These are phyloP conservation scores for Oceanites oceanicus DNA, from an alignment of 2,113 vertebrate genomes.

Conservation along the genomic window DNA sequence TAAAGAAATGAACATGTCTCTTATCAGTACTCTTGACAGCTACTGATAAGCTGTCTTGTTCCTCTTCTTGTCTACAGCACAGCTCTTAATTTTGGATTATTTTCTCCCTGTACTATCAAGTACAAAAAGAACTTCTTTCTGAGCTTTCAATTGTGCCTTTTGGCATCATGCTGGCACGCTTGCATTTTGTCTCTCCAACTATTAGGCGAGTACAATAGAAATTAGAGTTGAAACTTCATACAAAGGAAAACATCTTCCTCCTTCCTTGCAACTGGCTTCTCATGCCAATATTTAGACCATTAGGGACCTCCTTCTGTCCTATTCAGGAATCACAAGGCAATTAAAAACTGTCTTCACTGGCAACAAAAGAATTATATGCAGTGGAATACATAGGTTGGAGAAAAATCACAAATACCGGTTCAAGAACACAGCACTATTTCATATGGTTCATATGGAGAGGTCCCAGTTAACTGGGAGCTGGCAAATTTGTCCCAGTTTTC, in stretches of 20 bases:
- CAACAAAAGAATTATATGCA: neutral
- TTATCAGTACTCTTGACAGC: slow-evolving; percentile 6
- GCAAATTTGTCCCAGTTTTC: neutral
- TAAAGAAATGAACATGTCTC: neutral
- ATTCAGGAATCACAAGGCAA: neutral
- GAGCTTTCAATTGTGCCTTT: neutral
- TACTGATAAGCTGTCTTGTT: slow-evolving; percentile 9
- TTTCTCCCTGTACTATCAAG: neutral
- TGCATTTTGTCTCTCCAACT: neutral
- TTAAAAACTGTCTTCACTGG: neutral
- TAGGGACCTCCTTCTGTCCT: neutral
- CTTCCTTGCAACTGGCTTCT: neutral
- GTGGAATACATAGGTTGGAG: neutral
- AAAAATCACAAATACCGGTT: neutral
- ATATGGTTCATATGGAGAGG: neutral
- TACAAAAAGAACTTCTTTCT: neutral
- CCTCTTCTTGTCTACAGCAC: neutral
- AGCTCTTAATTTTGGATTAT: neutral
- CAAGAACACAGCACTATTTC: neutral
- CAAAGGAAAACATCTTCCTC: neutral
- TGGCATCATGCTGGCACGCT: neutral
- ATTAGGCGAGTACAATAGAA: neutral
- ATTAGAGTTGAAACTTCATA: neutral
- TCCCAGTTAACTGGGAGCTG: neutral
- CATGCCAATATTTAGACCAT: neutral